A percentile compares a stretch with the other conserved stretches of the same genome.
Evolutionary conservation across 2,888 invertebrate species (phyloP).

Genomic region (Lathronympha strigana): DNA sequence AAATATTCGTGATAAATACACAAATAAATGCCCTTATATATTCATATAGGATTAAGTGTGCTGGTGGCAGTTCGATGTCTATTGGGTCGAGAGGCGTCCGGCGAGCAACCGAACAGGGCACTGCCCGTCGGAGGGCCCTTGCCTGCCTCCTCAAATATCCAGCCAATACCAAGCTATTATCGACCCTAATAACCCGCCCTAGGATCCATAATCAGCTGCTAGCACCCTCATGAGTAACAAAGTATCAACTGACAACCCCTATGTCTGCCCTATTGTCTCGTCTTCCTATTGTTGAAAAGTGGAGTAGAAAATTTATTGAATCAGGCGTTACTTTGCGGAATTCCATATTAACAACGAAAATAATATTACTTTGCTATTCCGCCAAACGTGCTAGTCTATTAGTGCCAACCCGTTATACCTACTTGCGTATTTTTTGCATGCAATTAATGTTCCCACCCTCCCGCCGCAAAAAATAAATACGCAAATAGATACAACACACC

Average conservation of each 20-base stretch:
- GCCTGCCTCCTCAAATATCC: constrained; percentile 61
- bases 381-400: no score
- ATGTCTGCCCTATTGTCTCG: constrained; percentile 64
- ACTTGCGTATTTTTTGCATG: no score
- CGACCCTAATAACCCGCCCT: constrained; percentile 22
- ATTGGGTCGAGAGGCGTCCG: constrained; percentile 69
- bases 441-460: no score
- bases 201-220: constrained; percentile 24
- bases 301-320: no score
- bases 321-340: no score
- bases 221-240: constrained; percentile 46
- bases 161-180: constrained; percentile 37
- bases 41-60: constrained; percentile 33
- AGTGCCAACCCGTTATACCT: no score
- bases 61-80: constrained; percentile 32
- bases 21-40: no score
- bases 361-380: no score
- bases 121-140: constrained; percentile 67
- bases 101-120: constrained; percentile 53
- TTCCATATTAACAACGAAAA: no score
- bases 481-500: no score
- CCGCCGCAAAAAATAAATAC: no score
- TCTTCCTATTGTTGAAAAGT: constrained; percentile 60
- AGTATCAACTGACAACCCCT: constrained; percentile 46
- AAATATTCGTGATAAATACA: no score